A percentile compares a stretch with the other conserved stretches of the same genome.
These are phyloP conservation scores for Ailurus styani DNA, from an alignment of 2,113 vertebrate genomes.

Conservation along the genomic window DNA sequence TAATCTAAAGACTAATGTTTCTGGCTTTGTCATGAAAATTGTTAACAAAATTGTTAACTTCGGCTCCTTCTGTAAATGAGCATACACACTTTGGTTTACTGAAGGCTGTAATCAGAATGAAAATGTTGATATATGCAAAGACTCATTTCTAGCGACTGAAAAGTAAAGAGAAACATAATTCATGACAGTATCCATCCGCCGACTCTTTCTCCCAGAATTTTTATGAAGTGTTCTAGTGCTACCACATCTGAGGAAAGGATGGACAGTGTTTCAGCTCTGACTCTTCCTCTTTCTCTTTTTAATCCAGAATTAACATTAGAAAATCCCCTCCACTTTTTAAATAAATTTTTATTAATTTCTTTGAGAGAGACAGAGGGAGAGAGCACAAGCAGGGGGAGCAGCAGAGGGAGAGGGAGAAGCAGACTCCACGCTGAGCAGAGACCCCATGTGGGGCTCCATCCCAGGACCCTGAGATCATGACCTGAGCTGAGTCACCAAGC, in stretches of 20 bases:
- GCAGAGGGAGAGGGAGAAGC: neutral
- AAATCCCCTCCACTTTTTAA: neutral
- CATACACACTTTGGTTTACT: constrained; percentile 30
- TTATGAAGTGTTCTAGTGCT: neutral
- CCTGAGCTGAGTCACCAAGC: neutral
- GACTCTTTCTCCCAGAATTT: neutral
- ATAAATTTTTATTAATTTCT: neutral
- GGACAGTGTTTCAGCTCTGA: neutral
- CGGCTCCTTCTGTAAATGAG: constrained; percentile 31
- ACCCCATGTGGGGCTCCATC: neutral
- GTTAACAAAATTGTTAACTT: constrained; percentile 29
- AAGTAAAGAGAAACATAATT: constrained; percentile 39
- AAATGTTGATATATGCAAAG: constrained; percentile 46
- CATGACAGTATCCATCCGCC: neutral
- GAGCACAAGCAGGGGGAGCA: neutral
- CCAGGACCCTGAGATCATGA: neutral
- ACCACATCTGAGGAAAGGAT: neutral
- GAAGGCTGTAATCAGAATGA: constrained; percentile 15
- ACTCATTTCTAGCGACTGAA: constrained; percentile 1
- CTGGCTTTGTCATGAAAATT: constrained; percentile 49
- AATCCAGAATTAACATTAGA: neutral
- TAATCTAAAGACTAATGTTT: constrained; percentile 26
- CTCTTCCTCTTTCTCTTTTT: neutral
- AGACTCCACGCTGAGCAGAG: neutral
- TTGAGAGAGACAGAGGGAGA: neutral